These are phyloP conservation scores for Acropternis orthonyx DNA, from an alignment of 2,797 vertebrate genomes.

Conservation along the genomic window DNA sequence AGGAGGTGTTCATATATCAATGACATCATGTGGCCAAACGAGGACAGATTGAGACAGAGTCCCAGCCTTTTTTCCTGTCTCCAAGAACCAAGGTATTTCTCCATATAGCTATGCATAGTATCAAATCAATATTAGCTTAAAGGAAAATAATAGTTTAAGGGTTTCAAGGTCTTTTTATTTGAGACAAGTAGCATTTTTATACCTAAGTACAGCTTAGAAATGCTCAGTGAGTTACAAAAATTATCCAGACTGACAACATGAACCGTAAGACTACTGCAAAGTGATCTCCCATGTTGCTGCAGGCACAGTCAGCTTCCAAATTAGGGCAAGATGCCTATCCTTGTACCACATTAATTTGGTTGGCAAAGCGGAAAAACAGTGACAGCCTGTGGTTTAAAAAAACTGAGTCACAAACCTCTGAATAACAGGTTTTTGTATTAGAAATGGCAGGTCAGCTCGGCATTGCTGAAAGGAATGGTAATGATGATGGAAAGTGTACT, in stretches of 20 bases:
- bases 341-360: conserved; percentile 26
- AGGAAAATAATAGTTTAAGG: not conserved
- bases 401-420: not conserved
- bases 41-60: not conserved
- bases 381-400: conserved; percentile 33
- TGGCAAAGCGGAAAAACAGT: conserved; percentile 16
- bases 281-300: conserved; percentile 5
- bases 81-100: not conserved
- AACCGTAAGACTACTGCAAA: not conserved
- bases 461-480: not conserved
- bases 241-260: not conserved
- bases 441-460: conserved; percentile 23
- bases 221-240: not conserved
- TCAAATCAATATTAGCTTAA: not conserved
- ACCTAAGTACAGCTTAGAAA: not conserved
- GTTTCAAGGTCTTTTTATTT: not conserved
- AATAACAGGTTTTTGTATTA: conserved; percentile 33
- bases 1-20: not conserved
- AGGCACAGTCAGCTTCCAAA: conserved; percentile 22
- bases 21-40: not conserved
- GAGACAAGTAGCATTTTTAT: not conserved
- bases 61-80: not conserved
- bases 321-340: conserved; percentile 20
- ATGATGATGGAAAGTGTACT: not conserved
- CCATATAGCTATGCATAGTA: not conserved